Evolutionary conservation across 2,888 invertebrate species (phyloP), one percentile per base, ranked within the genome.

Genomic region (Beris morrisii): DNA sequence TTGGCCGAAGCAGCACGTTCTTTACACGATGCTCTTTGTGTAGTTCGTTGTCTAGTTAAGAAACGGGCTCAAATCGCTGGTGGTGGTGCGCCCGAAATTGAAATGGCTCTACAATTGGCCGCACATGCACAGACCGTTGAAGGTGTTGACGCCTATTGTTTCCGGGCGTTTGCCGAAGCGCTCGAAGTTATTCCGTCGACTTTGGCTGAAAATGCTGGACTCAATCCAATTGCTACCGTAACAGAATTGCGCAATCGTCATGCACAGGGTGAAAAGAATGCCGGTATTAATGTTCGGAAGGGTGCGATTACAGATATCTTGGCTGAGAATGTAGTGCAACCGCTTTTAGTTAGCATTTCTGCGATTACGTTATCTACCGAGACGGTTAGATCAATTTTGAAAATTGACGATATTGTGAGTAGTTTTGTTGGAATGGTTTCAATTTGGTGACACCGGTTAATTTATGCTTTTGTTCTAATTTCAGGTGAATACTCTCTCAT

Each of bases 81-180:
- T 69, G 99, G 98, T 57, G 99, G 98, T 54, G 96, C 97, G 12
- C 97, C 98, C 4, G 99, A 99, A 84, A 97, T 95, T 70, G 96
- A 97, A 78, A 85, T 98, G 69, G 91, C 97, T 0, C 83, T 96
- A 38, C 88, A 89, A 67, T 83, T 99, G 64, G 89, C 91, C 6
- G 88, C 91, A 28, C 84, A 89, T 70, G 89, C 97, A 0, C 88
- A 95, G 74, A 88, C 90, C 1, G 86, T 95, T 46, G 88, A 90
- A 63, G 98, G 97, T 64, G 91, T 96, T 59, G 95, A 96, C 78
- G 93, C 96, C 69, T 97, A 98, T 81, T 97, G 97, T 78, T 88
- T 96, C 81, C 88, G 93, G 72, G 96, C 95, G 0, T 99, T 92
- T 82, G 95, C 98, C 0, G 94, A 97, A 78, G 97, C 98, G 5